A percentile compares a stretch with the other conserved stretches of the same genome.
Conservation (phyloP, 2,113 vertebrate species). For the Microcebus murinus region DNA sequence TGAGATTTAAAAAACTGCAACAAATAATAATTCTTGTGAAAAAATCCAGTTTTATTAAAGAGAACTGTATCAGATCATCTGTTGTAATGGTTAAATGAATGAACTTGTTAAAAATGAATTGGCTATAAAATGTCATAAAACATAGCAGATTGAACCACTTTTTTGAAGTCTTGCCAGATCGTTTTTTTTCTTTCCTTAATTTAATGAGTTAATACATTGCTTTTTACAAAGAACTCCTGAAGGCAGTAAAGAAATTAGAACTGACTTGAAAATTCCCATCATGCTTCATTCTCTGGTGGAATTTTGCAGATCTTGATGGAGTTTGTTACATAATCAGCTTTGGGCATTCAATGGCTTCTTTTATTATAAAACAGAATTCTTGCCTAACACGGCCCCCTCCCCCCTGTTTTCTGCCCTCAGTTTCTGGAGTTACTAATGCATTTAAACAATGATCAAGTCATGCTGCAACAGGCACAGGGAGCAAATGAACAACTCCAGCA, state of each 20-base stretch:
- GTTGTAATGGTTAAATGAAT: slow-evolving; percentile 61
- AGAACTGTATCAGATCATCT: slow-evolving; percentile 50
- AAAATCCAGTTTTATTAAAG: slow-evolving; percentile 38
- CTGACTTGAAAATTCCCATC: slow-evolving; percentile 49
- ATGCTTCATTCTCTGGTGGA: slow-evolving; percentile 51
- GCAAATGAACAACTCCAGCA: slow-evolving; percentile 27
- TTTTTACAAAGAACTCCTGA: slow-evolving; percentile 48
- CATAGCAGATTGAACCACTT: slow-evolving; percentile 33
- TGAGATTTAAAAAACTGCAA: slow-evolving; percentile 9
- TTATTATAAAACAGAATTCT: slow-evolving; percentile 64
- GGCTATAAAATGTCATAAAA: slow-evolving; percentile 48
- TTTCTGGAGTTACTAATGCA: slow-evolving; percentile 75
- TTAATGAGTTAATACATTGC: slow-evolving; percentile 49
- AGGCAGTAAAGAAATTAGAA: slow-evolving; percentile 68
- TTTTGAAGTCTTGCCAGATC: neutral
- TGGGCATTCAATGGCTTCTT: slow-evolving; percentile 66
- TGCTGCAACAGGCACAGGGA: slow-evolving; percentile 58
- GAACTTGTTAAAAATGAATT: slow-evolving; percentile 58
- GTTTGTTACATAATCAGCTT: slow-evolving; percentile 51
- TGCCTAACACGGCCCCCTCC: neutral
- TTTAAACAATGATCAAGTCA: slow-evolving; percentile 30
- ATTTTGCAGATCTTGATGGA: slow-evolving; percentile 62
- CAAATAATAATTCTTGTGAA: neutral
- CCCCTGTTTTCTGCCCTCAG: neutral
- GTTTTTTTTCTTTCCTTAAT: neutral